Conservation (phyloP, 2,113 vertebrate species). For the Aphyosemion australe region DNA sequence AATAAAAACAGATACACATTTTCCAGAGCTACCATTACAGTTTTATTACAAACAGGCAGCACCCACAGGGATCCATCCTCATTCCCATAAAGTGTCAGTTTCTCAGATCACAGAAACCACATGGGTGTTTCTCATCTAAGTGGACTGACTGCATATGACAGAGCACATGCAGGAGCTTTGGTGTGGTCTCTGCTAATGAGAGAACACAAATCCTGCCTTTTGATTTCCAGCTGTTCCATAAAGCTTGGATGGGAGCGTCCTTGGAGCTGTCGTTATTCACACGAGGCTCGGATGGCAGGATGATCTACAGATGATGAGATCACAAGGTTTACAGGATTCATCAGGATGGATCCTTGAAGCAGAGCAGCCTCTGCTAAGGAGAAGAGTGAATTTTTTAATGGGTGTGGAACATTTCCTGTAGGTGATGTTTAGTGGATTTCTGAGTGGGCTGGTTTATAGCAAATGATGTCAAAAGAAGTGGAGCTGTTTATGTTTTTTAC, state of each 20-base stretch:
- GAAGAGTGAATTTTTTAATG: neutral
- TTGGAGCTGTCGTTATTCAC: no score
- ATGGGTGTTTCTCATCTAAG: neutral
- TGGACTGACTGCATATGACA: slow-evolving; percentile 10
- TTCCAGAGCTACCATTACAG: no score
- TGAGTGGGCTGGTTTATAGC: slow-evolving; percentile 28
- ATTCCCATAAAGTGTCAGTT: neutral
- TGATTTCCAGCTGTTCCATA: no score
- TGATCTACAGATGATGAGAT: neutral
- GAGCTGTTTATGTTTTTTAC: slow-evolving; percentile 21
- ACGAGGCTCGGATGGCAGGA: neutral
- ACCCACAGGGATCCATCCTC: no score
- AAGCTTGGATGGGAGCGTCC: neutral
- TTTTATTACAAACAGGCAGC: no score
- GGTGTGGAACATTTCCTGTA: slow-evolving; percentile 10
- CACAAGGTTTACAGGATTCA: neutral
- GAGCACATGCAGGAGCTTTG: slow-evolving; percentile 25
- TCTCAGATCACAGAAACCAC: slow-evolving; percentile 11
- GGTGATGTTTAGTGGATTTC: slow-evolving; percentile 2
- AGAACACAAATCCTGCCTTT: slow-evolving; percentile 13
- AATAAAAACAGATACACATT: no score
- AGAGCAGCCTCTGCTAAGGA: neutral
- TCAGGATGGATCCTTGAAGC: slow-evolving; percentile 15
- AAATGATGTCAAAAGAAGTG: slow-evolving; percentile 23
- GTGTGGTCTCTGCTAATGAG: slow-evolving; percentile 31